Base-by-base conservation (phyloP, 2,113 vertebrate genomes). In the Cebidichthys violaceus region DNA sequence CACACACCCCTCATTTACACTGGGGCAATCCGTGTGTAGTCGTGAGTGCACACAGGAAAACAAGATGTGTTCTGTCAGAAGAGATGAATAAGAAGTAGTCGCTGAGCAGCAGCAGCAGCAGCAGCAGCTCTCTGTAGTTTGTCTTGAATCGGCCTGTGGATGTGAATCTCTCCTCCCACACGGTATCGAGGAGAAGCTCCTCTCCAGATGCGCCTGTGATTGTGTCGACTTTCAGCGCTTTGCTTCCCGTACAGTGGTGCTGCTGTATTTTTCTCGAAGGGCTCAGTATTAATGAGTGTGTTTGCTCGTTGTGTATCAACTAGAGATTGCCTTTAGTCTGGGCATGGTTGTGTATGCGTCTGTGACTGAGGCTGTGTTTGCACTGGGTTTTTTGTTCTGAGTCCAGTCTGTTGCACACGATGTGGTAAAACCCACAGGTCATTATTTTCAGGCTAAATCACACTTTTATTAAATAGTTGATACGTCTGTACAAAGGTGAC, bases 51-150 rank as follows among this genome's bases (percentile, higher is more conserved):
- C 71, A 57, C 27, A 8, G 37, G 37, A n/a, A 43, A 13, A 31
- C 18, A 66, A 20, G 27, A 62, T 4, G 33, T 24, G 22, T 39
- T 45, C 15, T 75, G 67, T 67, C 45, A 24, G 45, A 72, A 6
- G 39, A 37, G 11, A 65, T 27, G 0, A 47, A 50, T 27, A 13
- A 18, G 8, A 55, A 35, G n/a, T 22, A 54, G 27, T 39, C 20
- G 22, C 22, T 20, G 47, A 61, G 45, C 78, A 80, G 74, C 77
- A 61, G 55, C 6, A 61, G 45, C 78, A 80, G 74, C 77, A 61
- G 55, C 6, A 35, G 62, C 4, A 37, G 62, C 72, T 79, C n/a
- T 55, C n/a, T 31, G 1, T 41, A 2, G 6, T 65, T 75, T 35
- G 17, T 29, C 41, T 31, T 33, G n/a, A 67, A 55, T 50, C 4